These are phyloP conservation scores for Atta texana DNA, from an alignment of 1,140 invertebrate genomes.

Conservation along the genomic window DNA sequence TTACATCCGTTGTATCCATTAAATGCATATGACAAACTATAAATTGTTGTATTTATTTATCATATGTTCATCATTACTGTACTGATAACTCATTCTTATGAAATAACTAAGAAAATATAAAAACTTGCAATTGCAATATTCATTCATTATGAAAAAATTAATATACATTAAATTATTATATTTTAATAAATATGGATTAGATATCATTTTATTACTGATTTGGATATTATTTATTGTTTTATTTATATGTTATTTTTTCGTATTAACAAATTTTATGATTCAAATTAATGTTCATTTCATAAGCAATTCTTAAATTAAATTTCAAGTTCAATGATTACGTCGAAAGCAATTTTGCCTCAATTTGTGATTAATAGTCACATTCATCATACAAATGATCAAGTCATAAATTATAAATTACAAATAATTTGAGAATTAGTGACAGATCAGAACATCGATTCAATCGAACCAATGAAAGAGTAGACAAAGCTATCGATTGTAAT, in stretches of 20 bases:
- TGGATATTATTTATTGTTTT: neutral
- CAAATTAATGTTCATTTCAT: neutral
- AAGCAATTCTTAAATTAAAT: neutral
- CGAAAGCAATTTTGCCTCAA: neutral
- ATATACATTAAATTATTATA: neutral
- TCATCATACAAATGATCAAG: neutral
- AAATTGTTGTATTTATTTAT: neutral
- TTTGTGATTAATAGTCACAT: neutral
- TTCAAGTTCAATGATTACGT: neutral
- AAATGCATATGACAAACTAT: neutral
- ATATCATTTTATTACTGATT: neutral
- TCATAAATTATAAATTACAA: conserved; percentile 27
- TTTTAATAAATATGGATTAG: neutral
- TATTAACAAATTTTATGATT: neutral
- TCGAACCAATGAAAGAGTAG: conserved; percentile 26
- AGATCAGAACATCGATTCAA: conserved; percentile 19
- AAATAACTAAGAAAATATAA: neutral
- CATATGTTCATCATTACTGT: neutral
- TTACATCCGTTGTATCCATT: neutral
- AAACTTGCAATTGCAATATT: neutral
- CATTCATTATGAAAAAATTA: neutral
- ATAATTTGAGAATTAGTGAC: neutral
- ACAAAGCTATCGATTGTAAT: conserved; percentile 58
- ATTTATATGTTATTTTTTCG: neutral
- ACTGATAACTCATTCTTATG: neutral